Evolutionary conservation across 2,888 invertebrate species (phyloP).

Genomic region (Hyposoter dolosus): DNA sequence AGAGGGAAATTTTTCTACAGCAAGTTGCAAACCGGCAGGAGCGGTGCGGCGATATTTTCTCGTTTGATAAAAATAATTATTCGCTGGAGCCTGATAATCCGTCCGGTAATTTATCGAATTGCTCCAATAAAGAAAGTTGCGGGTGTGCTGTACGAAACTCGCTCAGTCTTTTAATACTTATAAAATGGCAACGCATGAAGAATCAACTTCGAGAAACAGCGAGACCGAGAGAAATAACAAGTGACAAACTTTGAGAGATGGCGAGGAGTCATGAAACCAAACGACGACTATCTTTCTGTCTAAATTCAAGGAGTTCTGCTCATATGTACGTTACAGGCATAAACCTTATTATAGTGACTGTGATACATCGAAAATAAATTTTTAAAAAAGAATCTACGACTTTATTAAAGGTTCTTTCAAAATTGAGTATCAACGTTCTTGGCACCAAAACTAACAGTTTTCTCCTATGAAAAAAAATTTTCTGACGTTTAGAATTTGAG

Average conservation of each 20-base stretch:
- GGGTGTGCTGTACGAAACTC: constrained; percentile 11
- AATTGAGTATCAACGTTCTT: too few relatives aligned
- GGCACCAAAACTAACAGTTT: too few relatives aligned
- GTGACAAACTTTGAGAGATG: constrained; percentile 2
- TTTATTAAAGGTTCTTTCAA: too few relatives aligned
- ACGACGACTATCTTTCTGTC: background rate
- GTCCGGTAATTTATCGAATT: constrained; percentile 63
- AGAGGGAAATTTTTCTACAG: background rate
- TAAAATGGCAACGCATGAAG: constrained; percentile 10
- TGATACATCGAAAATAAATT: background rate
- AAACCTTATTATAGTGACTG: background rate
- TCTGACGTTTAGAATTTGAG: too few relatives aligned
- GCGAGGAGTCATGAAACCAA: constrained; percentile 4
- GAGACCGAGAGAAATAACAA: background rate
- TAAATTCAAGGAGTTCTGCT: background rate
- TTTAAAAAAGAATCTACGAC: too few relatives aligned
- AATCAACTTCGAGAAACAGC: background rate
- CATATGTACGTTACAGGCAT: background rate
- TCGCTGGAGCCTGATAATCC: constrained; percentile 59
- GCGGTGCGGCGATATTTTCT: constrained; percentile 42
- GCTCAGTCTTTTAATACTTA: constrained; percentile 24
- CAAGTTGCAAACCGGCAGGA: constrained; percentile 10
- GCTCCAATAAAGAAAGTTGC: constrained; percentile 52
- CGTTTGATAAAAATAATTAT: constrained; percentile 63
- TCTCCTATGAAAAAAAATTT: too few relatives aligned